Evolutionary conservation across 2,113 vertebrate genomes (phyloP).

Genomic region (Tetraodon nigroviridis): DNA sequence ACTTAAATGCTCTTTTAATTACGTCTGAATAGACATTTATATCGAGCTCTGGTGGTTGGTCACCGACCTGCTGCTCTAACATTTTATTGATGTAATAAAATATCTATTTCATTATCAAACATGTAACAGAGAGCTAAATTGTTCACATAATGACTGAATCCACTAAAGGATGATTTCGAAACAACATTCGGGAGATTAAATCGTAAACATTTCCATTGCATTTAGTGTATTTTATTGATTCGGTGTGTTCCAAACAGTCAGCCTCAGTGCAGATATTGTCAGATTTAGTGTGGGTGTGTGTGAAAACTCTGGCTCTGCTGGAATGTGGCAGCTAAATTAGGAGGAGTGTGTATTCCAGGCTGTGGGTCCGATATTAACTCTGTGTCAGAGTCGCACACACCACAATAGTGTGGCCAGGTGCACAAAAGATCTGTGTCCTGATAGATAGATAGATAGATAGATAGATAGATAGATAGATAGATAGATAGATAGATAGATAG

Average conservation of each 20-base stretch:
- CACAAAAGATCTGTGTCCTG: too few relatives aligned
- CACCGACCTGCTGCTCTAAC: background rate
- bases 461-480: too few relatives aligned
- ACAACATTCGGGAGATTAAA: background rate
- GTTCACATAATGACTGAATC: too few relatives aligned
- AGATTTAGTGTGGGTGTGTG: constrained; percentile 10
- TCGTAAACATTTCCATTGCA: constrained; percentile 17
- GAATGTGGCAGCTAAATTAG: constrained; percentile 48
- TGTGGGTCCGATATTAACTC: constrained; percentile 19
- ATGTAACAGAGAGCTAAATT: too few relatives aligned
- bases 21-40: background rate
- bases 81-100: too few relatives aligned
- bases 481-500: too few relatives aligned
- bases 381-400: constrained; percentile 25
- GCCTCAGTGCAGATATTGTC: constrained; percentile 38
- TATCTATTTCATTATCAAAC: too few relatives aligned
- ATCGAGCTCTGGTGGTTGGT: too few relatives aligned
- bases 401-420: too few relatives aligned
- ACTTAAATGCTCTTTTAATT: background rate
- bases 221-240: background rate
- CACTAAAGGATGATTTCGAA: background rate
- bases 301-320: constrained; percentile 24
- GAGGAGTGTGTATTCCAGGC: constrained; percentile 29
- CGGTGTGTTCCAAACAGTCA: constrained; percentile 10
- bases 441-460: too few relatives aligned